Evolutionary conservation across 2,888 invertebrate genomes (phyloP).

Genomic region (Tuberolachnus salignus): DNA sequence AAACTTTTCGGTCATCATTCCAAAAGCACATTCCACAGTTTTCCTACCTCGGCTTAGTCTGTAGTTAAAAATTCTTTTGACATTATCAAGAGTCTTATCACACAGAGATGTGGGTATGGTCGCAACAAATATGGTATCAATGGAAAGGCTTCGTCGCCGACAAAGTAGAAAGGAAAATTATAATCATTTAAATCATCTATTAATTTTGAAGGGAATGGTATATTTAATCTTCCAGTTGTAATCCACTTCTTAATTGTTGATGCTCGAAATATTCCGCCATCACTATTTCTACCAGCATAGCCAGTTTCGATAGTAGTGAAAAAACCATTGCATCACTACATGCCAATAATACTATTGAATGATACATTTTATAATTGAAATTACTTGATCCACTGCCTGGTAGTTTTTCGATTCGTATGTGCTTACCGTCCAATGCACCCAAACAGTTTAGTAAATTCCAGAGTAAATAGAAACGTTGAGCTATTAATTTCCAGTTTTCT

Average conservation of each 20-base stretch:
- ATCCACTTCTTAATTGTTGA: slow-evolving; percentile 57
- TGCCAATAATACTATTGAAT: slow-evolving; percentile 60
- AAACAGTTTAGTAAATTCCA: slow-evolving; percentile 59
- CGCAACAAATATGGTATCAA: no score
- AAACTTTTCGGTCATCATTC: slow-evolving; percentile 59
- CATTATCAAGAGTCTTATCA: no score
- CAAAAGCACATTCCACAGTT: slow-evolving; percentile 58
- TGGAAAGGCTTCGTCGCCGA: no score
- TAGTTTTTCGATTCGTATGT: slow-evolving; percentile 60
- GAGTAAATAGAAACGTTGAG: slow-evolving; percentile 58
- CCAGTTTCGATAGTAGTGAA: slow-evolving; percentile 38
- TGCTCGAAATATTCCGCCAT: slow-evolving; percentile 60
- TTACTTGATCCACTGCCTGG: slow-evolving; percentile 58
- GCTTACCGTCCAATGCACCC: slow-evolving; percentile 60
- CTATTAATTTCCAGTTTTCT: slow-evolving; percentile 59
- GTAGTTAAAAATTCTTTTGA: no score
- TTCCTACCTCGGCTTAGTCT: slow-evolving; percentile 58
- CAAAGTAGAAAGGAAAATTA: no score
- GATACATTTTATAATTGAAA: slow-evolving; percentile 58
- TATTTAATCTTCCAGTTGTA: slow-evolving; percentile 10
- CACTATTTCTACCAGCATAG: slow-evolving; percentile 60
- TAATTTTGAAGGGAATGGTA: slow-evolving; percentile 2
- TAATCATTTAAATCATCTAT: not conserved
- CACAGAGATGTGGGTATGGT: no score
- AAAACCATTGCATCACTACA: slow-evolving; percentile 57